These are phyloP conservation scores for Chloebia gouldiae DNA, from an alignment of 2,113 vertebrate species.

Conservation along the genomic window DNA sequence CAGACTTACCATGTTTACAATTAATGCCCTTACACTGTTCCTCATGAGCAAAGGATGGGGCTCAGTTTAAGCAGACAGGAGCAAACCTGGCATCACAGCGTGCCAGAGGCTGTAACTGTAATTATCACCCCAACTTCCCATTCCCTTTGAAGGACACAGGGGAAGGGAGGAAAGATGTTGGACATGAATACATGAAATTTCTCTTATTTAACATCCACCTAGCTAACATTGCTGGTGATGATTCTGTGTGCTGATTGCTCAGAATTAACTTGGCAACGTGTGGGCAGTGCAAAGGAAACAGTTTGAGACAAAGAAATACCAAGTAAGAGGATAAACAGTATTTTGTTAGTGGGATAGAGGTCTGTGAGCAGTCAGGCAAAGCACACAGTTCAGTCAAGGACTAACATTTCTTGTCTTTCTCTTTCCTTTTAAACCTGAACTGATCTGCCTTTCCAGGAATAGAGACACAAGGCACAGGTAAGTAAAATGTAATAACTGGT, in stretches of 20 bases:
- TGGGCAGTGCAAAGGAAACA: not conserved
- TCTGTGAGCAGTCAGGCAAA: not conserved
- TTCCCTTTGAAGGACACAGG: not conserved
- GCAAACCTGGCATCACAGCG: not conserved
- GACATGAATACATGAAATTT: not conserved
- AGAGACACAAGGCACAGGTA: slow-evolving; percentile 98
- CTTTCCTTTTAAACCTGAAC: slow-evolving; percentile 42
- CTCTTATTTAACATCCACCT: not conserved
- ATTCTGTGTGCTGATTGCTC: not conserved
- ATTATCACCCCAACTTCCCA: not conserved
- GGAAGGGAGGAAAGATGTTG: not conserved
- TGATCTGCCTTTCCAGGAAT: slow-evolving; percentile 81
- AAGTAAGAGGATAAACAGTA: not conserved
- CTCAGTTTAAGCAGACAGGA: not conserved
- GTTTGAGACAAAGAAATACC: not conserved
- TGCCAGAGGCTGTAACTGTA: not conserved
- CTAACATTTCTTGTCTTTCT: slow-evolving; percentile 59
- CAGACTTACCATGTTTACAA: not conserved
- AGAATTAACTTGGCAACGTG: not conserved
- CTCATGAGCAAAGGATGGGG: not conserved
- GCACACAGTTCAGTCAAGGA: not conserved
- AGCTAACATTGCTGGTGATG: not conserved
- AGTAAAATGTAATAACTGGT: slow-evolving; percentile 52
- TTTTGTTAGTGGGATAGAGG: not conserved
- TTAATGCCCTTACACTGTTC: not conserved